phyloP scores from a whole-genome alignment of 2,113 vertebrate species.

The Myanophis thanlyinensis region DNA sequence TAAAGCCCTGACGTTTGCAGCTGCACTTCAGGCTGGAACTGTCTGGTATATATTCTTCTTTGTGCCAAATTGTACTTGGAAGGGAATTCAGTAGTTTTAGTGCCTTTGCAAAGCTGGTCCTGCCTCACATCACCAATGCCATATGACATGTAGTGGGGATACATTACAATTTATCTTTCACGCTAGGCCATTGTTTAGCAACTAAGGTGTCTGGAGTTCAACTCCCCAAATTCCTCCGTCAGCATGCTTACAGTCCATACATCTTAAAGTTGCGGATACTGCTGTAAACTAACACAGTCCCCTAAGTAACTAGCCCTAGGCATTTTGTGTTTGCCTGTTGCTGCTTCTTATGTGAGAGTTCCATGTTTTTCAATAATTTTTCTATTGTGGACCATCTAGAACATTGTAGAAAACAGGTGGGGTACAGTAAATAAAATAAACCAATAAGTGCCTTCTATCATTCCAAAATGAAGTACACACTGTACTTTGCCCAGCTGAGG shows the following conservation, averaged over 20 bases:
- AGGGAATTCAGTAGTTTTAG: background rate
- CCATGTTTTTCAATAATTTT: background rate
- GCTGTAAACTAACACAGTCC: background rate
- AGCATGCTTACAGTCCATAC: background rate
- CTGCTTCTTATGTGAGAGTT: background rate
- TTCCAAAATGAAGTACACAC: background rate
- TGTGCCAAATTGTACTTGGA: background rate
- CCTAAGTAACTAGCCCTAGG: background rate
- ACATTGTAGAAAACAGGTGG: background rate
- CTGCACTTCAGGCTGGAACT: slow-evolving; percentile 84
- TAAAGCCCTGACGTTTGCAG: slow-evolving; percentile 80
- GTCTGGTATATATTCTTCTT: slow-evolving; percentile 79
- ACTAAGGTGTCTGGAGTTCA: background rate
- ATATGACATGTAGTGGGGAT: background rate
- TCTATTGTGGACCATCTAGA: background rate
- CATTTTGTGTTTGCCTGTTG: background rate
- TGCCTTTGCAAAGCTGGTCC: background rate
- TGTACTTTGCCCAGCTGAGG: background rate
- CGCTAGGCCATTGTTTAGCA: background rate
- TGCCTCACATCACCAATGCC: background rate
- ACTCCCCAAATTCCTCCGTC: background rate
- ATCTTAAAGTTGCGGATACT: background rate
- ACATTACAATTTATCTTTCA: background rate
- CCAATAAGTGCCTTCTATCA: background rate
- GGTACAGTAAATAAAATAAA: background rate